Base-by-base conservation (phyloP, 1,140 invertebrate genomes). In the Agrypnia vestita region DNA sequence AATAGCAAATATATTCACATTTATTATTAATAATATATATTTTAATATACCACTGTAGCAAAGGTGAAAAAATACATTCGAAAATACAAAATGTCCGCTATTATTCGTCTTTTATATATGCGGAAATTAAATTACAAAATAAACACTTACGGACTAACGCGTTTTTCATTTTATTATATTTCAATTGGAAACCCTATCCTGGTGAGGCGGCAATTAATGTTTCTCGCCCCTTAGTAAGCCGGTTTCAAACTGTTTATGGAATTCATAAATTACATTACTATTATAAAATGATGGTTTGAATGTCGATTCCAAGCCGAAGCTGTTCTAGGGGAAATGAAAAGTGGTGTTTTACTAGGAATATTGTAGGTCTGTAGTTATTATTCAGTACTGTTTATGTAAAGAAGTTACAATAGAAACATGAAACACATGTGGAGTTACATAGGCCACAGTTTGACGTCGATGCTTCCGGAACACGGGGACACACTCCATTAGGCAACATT, bases 401-500 rank as follows among this genome's bases (percentile, higher is more conserved):
- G n/a, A n/a, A n/a, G n/a, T n/a, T n/a, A 35, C 25, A 6, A 35
- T 35, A 35, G 25, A 6, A 3, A 35, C 1, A 13, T 13, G 11
- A 64, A 13, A 64, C 25, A 43, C 21, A 43, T 44, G 11, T 69
- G 44, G n/a, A 72, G 64, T 53, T 76, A 76, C n/a, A 53, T 81
- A 81, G 75, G 80, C 80, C 80, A 77, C 71, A 59, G 25, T 72
- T 73, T 76, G 47, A 81, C 25, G 17, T 78, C 80, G 80, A 81
- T 81, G 80, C 59, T 73, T 81, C 49, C 44, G 64, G 47, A 17
- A 44, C 35, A 43, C 43, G 49, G 21, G 15, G n/a, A 19, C 47
- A 79, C 78, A 47, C 19, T 47, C 4, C n/a, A 15, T 47, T 47
- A 69, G 15, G 67, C 44, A 7, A 21, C 8, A 4, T 49, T 62